A percentile compares a stretch with the other conserved stretches of the same genome.
Conservation (phyloP, 53 echinoderm and acorn worm genomes). For the Paracentrotus lividus region DNA sequence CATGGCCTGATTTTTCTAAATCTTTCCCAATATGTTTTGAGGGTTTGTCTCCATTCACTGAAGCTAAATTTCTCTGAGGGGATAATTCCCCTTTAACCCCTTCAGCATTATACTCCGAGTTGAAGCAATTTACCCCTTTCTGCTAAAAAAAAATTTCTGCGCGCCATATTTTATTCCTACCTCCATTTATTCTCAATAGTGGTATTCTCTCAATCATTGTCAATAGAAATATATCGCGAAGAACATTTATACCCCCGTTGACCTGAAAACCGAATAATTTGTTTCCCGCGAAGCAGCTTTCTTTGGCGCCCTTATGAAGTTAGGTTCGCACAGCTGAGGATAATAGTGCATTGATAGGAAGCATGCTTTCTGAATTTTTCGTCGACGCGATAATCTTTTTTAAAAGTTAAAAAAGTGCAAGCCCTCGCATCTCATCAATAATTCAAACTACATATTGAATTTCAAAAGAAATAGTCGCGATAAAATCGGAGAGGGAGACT, state of each 20-base stretch:
- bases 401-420: constrained; percentile 56
- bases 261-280: not conserved
- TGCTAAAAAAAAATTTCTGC: no score
- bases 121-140: no score
- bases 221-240: not conserved
- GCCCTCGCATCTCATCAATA: constrained; percentile 17
- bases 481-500: not conserved
- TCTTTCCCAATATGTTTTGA: no score
- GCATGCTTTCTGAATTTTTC: not conserved
- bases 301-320: not conserved
- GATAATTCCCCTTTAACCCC: no score
- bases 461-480: not conserved
- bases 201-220: not conserved
- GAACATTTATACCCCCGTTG: not conserved
- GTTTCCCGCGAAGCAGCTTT: not conserved
- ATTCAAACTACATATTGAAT: constrained; percentile 16
- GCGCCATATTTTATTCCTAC: no score
- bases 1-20: no score
- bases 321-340: not conserved
- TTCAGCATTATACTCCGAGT: no score
- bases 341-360: not conserved
- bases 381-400: constrained; percentile 20
- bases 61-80: no score
- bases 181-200: not conserved
- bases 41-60: no score